Evolutionary conservation across 1,140 invertebrate species (phyloP).

Genomic region (Myzus persicae): DNA sequence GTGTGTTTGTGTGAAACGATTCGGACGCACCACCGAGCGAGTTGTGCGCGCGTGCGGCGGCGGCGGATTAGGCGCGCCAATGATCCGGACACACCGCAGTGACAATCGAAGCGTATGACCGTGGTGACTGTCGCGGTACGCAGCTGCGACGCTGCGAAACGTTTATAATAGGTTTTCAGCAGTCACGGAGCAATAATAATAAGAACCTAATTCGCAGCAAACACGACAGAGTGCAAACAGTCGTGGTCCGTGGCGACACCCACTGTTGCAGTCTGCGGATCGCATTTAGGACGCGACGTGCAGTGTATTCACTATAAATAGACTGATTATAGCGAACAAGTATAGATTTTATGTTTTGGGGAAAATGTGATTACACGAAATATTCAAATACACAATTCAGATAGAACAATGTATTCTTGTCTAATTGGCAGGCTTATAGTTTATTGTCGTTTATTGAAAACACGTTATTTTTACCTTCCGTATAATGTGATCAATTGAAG

Average conservation of each 20-base stretch:
- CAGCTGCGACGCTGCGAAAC: background rate
- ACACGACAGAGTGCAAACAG: background rate
- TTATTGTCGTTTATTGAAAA: too few relatives aligned
- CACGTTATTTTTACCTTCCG: too few relatives aligned
- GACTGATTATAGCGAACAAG: too few relatives aligned
- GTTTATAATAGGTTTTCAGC: background rate
- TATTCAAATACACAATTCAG: too few relatives aligned
- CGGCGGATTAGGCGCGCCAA: background rate
- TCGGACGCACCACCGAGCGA: background rate
- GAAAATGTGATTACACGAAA: too few relatives aligned
- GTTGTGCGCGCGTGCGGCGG: background rate
- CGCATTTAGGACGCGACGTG: background rate
- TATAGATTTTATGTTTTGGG: too few relatives aligned
- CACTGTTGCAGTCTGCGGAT: background rate
- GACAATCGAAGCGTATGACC: conserved; percentile 1
- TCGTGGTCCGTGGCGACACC: background rate
- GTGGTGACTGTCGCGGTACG: background rate
- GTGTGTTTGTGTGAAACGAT: background rate
- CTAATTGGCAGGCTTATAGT: too few relatives aligned
- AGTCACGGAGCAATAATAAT: background rate
- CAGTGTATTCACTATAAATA: too few relatives aligned
- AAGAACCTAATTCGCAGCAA: background rate
- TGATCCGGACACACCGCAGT: background rate
- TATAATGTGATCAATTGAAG: background rate
- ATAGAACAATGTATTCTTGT: too few relatives aligned